Evolutionary conservation across 1,140 invertebrate species (phyloP), one percentile per base, ranked within the genome.

Genomic region (Mercenaria mercenaria): DNA sequence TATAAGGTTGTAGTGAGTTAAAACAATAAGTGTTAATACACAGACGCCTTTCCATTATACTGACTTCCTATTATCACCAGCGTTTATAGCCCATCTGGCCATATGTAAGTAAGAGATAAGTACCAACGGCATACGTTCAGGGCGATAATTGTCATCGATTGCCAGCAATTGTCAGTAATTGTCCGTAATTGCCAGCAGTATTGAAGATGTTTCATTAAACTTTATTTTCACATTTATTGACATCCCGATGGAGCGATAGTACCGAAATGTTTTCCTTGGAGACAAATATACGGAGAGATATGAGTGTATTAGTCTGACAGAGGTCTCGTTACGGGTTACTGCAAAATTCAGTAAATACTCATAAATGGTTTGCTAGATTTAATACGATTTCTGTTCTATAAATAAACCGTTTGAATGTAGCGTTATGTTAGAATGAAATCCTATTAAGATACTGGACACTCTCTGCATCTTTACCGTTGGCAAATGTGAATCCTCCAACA

Each of bases 101-200:
- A 72, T 39, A n/a, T 72, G 67, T 37, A 72, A 37, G 67, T n/a
- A n/a, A 72, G 10, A 39, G 34, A 72, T 39, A 72, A 72, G 67
- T 72, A 72, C 67, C 67, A 41, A 37, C 6, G 23, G 34, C 67
- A 72, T 26, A 72, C 67, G 37, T 34, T 1, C 34, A 41, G 10
- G 18, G 29, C 47, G 47, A 56, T 37, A 37, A 79, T 79, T n/a
- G n/a, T n/a, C n/a, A n/a, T n/a, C n/a, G n/a, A n/a, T n/a, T n/a
- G n/a, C n/a, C n/a, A n/a, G n/a, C n/a, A n/a, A n/a, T n/a, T 50
- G 47, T 15, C 76, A 59, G 56, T 37, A 37, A 79, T 79, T 50
- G 29, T 2, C 47, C 56, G 37, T 29, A 50, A 79, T 79, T 52
- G 13, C 6, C 15, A 39, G 29, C 67, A 72, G 15, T 72, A 29